phyloP scores from a whole-genome alignment of 2,888 invertebrate species.

The Auanema sp. region DNA sequence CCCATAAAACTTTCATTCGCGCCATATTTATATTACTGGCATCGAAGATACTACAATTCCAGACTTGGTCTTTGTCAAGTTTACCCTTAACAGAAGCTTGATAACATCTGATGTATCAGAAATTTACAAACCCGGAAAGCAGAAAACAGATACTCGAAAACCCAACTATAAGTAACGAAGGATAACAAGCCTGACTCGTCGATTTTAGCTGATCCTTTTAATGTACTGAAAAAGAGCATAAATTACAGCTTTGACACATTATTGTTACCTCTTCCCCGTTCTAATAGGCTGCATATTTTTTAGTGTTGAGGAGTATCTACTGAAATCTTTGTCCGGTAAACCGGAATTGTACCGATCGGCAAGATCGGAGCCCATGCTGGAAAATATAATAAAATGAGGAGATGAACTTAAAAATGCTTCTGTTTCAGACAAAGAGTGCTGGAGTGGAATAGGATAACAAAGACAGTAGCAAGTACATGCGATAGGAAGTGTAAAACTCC shows the following conservation, averaged over 20 bases:
- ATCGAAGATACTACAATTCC: constrained; percentile 64
- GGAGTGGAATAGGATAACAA: no score
- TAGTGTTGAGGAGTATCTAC: constrained; percentile 26
- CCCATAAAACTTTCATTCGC: constrained; percentile 65
- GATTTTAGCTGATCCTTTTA: constrained; percentile 51
- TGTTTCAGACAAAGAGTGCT: no score
- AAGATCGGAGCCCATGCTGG: constrained; percentile 25
- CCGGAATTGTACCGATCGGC: constrained; percentile 26
- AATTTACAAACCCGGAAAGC: constrained; percentile 48
- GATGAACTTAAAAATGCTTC: not conserved
- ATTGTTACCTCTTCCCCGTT: constrained; percentile 13
- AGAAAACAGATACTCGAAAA: constrained; percentile 65
- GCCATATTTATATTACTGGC: constrained; percentile 64
- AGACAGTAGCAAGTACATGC: no score
- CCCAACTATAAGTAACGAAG: constrained; percentile 66
- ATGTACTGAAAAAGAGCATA: constrained; percentile 6
- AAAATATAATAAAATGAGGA: not conserved
- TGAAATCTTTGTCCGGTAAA: constrained; percentile 21
- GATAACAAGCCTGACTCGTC: constrained; percentile 65
- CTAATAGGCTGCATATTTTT: constrained; percentile 26
- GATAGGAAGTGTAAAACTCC: no score
- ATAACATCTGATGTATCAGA: constrained; percentile 5
- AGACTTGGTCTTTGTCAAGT: constrained; percentile 51
- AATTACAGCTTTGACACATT: not conserved
- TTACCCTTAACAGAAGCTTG: constrained; percentile 24